Conservation (phyloP, 1,140 invertebrate genomes). For the Diachasma alloeum region DNA sequence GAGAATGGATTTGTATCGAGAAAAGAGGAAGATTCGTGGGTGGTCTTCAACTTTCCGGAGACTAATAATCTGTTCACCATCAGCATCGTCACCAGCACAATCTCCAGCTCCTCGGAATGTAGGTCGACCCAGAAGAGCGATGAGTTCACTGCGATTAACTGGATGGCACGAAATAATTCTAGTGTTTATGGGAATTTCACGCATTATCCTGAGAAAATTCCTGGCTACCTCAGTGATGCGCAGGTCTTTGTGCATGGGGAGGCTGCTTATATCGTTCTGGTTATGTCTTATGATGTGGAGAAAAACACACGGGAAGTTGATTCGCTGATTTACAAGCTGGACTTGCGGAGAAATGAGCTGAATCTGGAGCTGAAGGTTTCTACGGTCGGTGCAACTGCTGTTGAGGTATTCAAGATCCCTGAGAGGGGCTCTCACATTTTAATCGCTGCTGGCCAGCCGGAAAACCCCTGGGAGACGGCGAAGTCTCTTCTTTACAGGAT, state of each 20-base stretch:
- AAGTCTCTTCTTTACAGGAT: slow-evolving; percentile 42
- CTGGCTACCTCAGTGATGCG: slow-evolving; percentile 42
- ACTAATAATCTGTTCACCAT: slow-evolving; percentile 27
- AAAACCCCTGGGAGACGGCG: slow-evolving; percentile 13
- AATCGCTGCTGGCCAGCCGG: slow-evolving; percentile 34
- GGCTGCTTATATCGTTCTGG: slow-evolving; percentile 37
- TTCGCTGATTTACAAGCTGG: slow-evolving; percentile 42
- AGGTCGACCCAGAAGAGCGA: background rate
- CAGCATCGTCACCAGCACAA: slow-evolving; percentile 28
- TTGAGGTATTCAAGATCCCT: slow-evolving; percentile 39
- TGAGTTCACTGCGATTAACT: slow-evolving; percentile 38
- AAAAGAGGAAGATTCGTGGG: slow-evolving; percentile 4
- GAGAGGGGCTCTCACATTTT: slow-evolving; percentile 34
- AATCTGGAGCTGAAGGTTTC: slow-evolving; percentile 35
- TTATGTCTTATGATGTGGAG: slow-evolving; percentile 42
- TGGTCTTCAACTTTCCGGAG: slow-evolving; percentile 40
- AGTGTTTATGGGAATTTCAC: background rate
- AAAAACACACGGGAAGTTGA: slow-evolving; percentile 31
- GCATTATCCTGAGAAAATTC: slow-evolving; percentile 1
- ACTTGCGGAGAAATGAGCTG: slow-evolving; percentile 26
- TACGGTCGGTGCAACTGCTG: slow-evolving; percentile 37
- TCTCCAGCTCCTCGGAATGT: slow-evolving; percentile 39
- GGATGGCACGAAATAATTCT: slow-evolving; percentile 12
- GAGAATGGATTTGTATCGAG: slow-evolving; percentile 7
- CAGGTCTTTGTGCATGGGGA: slow-evolving; percentile 37